Evolutionary conservation across 1,140 invertebrate species (phyloP).

Genomic region (Trichogramma pretiosum): DNA sequence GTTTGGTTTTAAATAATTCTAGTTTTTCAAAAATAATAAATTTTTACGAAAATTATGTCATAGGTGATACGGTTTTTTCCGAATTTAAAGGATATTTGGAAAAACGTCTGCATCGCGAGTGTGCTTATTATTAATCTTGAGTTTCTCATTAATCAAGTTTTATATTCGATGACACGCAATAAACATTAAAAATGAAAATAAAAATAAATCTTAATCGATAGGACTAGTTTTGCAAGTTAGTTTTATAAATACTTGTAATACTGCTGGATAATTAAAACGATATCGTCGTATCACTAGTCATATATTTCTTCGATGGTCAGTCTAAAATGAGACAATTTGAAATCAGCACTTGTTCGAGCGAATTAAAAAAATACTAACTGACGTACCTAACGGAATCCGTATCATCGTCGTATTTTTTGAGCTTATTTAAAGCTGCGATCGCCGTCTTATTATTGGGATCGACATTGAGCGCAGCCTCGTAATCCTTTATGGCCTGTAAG

Average conservation of each 20-base stretch:
- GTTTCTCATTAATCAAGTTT: too few species aligned
- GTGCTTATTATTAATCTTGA: too few species aligned
- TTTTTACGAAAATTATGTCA: too few species aligned
- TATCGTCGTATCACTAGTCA: not conserved
- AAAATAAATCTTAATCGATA: too few species aligned
- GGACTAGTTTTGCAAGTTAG: conserved; percentile 2
- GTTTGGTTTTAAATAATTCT: too few species aligned
- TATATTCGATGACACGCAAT: too few species aligned
- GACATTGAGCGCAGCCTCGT: conserved; percentile 26
- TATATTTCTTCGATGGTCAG: conserved; percentile 29
- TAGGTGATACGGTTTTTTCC: too few species aligned
- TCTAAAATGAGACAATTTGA: conserved; percentile 19
- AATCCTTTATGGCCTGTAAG: conserved; percentile 31
- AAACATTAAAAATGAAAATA: too few species aligned
- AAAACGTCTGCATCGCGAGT: too few species aligned
- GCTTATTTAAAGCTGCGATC: conserved; percentile 22
- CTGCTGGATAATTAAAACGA: conserved; percentile 16
- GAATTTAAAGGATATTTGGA: too few species aligned
- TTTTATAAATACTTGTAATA: conserved; percentile 15
- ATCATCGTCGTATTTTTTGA: conserved; percentile 21
- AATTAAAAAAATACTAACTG: not conserved
- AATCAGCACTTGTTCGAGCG: not conserved
- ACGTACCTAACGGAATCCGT: conserved; percentile 28
- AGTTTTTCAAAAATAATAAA: too few species aligned
- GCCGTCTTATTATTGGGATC: conserved; percentile 29